phyloP scores from a whole-genome alignment of 1,140 invertebrate genomes.

The Coptotermes formosanus region DNA sequence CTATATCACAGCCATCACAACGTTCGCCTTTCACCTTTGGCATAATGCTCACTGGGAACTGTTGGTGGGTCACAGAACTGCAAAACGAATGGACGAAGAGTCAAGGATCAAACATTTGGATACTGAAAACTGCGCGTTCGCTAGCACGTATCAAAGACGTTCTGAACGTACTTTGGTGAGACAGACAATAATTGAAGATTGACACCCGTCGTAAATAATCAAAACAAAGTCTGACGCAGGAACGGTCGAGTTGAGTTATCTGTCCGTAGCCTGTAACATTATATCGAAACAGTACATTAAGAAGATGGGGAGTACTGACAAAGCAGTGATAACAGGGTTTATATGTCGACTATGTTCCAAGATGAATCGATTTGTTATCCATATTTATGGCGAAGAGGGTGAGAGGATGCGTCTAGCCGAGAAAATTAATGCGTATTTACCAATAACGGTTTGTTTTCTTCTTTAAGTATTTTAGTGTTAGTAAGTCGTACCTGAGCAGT shows the following conservation, averaged over 20 bases:
- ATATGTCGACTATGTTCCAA: conserved; percentile 76
- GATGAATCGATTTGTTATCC: conserved; percentile 74
- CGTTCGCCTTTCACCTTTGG: too few species aligned
- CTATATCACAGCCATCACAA: too few species aligned
- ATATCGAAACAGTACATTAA: neutral
- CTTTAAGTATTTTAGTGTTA: neutral
- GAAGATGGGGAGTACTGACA: conserved; percentile 71
- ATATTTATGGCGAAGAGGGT: conserved; percentile 74
- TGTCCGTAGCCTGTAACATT: neutral
- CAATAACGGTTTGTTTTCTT: conserved; percentile 63
- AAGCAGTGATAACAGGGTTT: conserved; percentile 72
- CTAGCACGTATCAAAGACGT: too few species aligned
- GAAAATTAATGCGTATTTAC: conserved; percentile 73
- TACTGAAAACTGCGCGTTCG: too few species aligned
- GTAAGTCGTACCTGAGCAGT: too few species aligned
- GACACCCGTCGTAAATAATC: neutral
- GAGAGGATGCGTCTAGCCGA: conserved; percentile 66
- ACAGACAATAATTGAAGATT: neutral
- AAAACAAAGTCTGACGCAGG: too few species aligned
- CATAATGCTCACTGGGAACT: too few species aligned
- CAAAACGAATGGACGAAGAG: too few species aligned
- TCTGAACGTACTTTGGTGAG: neutral
- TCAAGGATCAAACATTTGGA: too few species aligned
- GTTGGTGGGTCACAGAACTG: too few species aligned
- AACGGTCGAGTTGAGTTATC: neutral